Evolutionary conservation across 2,888 invertebrate genomes (phyloP).

Genomic region (Tetrapedia diversipes): DNA sequence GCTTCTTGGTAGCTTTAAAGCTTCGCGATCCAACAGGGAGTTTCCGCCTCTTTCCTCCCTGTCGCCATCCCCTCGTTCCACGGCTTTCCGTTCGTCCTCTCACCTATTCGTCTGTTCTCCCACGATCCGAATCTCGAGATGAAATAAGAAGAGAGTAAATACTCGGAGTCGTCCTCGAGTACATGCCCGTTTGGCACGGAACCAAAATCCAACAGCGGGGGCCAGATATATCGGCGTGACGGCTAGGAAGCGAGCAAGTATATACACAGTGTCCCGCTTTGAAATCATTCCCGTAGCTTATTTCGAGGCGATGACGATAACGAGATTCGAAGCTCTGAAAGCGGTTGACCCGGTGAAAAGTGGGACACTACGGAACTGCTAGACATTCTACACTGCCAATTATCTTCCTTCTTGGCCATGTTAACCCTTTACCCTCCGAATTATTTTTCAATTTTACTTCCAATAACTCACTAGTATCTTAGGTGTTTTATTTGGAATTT

Average conservation of each 20-base stretch:
- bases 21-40: conserved; percentile 13
- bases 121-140: conserved; percentile 45
- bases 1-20: conserved; percentile 14
- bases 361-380: conserved; percentile 15
- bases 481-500: too few species aligned
- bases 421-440: too few species aligned
- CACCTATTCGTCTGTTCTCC: conserved; percentile 17
- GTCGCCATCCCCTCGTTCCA: conserved; percentile 8
- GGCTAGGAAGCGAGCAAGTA: conserved; percentile 8
- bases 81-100: background rate
- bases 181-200: conserved; percentile 66
- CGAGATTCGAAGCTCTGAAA: conserved; percentile 37
- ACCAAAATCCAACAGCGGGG: conserved; percentile 61
- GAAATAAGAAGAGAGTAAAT: conserved; percentile 67
- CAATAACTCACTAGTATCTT: too few species aligned
- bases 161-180: conserved; percentile 53
- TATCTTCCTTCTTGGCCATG: background rate
- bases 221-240: conserved; percentile 54
- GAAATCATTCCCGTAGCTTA: conserved; percentile 53
- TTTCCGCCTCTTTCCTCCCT: conserved; percentile 9
- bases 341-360: conserved; percentile 12
- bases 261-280: conserved; percentile 46
- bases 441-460: too few species aligned
- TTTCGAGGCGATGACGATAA: conserved; percentile 49
- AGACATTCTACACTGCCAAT: conserved; percentile 36